These are phyloP conservation scores for Endomychus coccineus DNA, from an alignment of 2,888 invertebrate species.

Conservation along the genomic window DNA sequence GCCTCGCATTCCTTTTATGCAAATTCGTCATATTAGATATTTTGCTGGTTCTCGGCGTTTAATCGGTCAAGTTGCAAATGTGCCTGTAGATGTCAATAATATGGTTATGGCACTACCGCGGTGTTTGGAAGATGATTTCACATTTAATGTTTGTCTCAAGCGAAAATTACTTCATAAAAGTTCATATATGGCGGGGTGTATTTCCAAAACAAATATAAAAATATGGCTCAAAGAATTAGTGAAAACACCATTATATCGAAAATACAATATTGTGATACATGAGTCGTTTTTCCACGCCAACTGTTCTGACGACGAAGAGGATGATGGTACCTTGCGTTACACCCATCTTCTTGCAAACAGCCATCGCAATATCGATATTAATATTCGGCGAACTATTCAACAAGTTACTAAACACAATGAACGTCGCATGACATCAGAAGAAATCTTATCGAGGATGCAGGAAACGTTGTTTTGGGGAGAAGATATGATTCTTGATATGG, in stretches of 20 bases:
- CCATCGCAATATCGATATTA: conserved; percentile 1
- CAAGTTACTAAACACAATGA: conserved; percentile 6
- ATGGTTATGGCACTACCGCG: conserved; percentile 1
- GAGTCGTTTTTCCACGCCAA: conserved; percentile 2
- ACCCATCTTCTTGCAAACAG: background rate
- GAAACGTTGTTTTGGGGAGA: conserved; percentile 5
- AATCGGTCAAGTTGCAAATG: conserved; percentile 2
- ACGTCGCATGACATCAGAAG: conserved; percentile 5
- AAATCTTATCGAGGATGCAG: background rate
- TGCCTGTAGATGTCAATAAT: conserved; percentile 5
- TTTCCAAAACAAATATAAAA: conserved; percentile 3
- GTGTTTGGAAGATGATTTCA: conserved; percentile 1
- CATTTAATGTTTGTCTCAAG: background rate
- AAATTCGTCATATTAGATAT: conserved; percentile 23
- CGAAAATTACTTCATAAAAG: conserved; percentile 5
- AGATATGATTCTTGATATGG: conserved; percentile 1
- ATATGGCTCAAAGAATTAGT: conserved; percentile 6
- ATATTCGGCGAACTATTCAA: conserved; percentile 1
- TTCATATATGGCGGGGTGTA: conserved; percentile 6
- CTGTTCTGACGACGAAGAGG: conserved; percentile 6
- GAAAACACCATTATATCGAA: conserved; percentile 4
- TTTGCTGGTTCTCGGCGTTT: conserved; percentile 3
- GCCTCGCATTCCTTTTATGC: conserved; percentile 26
- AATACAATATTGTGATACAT: conserved; percentile 3
- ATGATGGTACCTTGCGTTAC: conserved; percentile 2